Conservation (phyloP, 2,113 vertebrate genomes). For the Delphinus delphis region DNA sequence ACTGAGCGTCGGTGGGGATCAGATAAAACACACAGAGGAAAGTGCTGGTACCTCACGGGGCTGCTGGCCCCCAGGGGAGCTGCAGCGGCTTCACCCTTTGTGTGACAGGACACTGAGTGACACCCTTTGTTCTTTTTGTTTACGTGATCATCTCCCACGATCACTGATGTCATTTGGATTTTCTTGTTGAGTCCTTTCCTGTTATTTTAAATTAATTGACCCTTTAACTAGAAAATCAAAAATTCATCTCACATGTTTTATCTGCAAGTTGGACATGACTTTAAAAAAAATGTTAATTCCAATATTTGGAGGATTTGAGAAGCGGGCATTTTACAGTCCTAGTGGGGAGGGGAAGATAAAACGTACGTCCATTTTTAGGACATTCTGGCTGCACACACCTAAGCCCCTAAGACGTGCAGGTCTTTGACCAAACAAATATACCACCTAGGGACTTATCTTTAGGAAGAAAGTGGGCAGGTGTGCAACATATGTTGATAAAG, state of each 20-base stretch:
- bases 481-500: fast-evolving
- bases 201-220: background rate
- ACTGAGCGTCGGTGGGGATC: fast-evolving
- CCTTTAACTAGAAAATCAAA: background rate
- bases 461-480: background rate
- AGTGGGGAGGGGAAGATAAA: fast-evolving
- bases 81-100: background rate
- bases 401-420: too few species aligned
- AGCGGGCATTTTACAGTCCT: fast-evolving
- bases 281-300: too few species aligned
- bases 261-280: background rate
- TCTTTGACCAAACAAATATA: background rate
- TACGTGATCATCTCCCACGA: fast-evolving
- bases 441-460: background rate
- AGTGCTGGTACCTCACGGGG: too few species aligned
- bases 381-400: fast-evolving
- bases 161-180: background rate
- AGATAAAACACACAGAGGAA: fast-evolving
- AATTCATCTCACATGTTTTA: background rate
- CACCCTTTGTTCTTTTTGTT: background rate
- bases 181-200: background rate
- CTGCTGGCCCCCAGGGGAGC: background rate
- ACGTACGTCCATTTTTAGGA: fast-evolving
- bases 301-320: background rate
- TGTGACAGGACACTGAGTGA: background rate